Conservation (phyloP, 2,888 invertebrate genomes). For the Caenorhabditis becei region DNA sequence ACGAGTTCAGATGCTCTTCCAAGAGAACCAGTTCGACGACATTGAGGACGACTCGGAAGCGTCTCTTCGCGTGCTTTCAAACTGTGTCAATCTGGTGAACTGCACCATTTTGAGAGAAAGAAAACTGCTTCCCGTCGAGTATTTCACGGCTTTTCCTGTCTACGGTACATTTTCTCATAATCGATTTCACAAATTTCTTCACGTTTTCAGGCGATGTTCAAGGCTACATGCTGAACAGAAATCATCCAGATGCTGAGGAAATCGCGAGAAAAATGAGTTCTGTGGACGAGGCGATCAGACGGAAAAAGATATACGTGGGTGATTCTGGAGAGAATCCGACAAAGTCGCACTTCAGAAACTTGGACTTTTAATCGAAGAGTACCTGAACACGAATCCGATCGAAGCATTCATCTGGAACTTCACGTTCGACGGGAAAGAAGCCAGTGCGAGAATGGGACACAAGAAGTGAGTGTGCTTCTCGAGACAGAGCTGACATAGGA, state of each 20-base stretch:
- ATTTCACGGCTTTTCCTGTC: slow-evolving; percentile 14
- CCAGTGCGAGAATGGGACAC: background rate
- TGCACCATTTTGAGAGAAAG: slow-evolving; percentile 23
- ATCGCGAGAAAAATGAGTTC: background rate
- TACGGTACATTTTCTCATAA: slow-evolving; percentile 10
- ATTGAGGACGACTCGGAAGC: background rate
- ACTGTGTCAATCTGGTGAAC: slow-evolving; percentile 6
- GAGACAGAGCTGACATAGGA: background rate
- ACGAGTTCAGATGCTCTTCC: background rate
- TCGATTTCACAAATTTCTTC: background rate
- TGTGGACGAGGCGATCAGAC: background rate
- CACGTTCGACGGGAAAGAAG: background rate
- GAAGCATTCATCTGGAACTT: slow-evolving; percentile 27
- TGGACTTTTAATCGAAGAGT: slow-evolving; percentile 2
- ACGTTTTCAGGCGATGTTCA: background rate
- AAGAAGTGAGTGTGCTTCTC: background rate
- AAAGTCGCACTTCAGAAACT: slow-evolving; percentile 5
- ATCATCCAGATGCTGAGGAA: background rate
- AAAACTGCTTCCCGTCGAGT: slow-evolving; percentile 10
- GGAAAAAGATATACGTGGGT: background rate
- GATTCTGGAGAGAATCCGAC: background rate
- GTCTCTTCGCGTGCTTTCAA: slow-evolving; percentile 3
- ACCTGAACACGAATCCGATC: background rate
- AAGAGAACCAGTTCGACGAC: background rate
- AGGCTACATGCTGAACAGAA: slow-evolving; percentile 7